Conservation (phyloP, 2,888 invertebrate genomes). For the Antitype chi region DNA sequence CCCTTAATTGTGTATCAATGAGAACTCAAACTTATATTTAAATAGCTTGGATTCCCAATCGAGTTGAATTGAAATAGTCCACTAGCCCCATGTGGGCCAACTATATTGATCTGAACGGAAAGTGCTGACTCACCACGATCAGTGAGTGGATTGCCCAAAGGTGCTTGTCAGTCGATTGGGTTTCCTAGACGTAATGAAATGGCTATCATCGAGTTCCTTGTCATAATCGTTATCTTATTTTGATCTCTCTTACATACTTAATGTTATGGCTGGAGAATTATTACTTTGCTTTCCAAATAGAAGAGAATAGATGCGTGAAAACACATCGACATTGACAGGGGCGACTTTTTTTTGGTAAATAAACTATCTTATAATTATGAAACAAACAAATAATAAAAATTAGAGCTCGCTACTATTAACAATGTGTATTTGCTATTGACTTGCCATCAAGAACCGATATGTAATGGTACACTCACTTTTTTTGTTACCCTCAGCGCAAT, state of each 20-base stretch:
- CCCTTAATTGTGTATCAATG: slow-evolving; percentile 15
- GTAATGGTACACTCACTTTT: too few species aligned
- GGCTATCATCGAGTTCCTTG: slow-evolving; percentile 52
- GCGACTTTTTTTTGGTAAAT: not conserved
- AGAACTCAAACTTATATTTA: slow-evolving; percentile 29
- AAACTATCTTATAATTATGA: too few species aligned
- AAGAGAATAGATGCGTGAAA: not conserved
- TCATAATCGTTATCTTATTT: slow-evolving; percentile 38
- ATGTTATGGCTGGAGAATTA: not conserved
- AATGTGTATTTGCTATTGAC: too few species aligned
- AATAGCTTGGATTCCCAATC: slow-evolving; percentile 21
- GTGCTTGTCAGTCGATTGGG: slow-evolving; percentile 64
- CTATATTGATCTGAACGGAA: slow-evolving; percentile 70
- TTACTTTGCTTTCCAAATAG: not conserved
- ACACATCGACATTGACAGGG: not conserved
- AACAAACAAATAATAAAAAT: too few species aligned
- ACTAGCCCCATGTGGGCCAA: slow-evolving; percentile 60
- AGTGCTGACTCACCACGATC: slow-evolving; percentile 71
- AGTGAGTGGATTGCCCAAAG: slow-evolving; percentile 70
- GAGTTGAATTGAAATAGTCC: slow-evolving; percentile 51
- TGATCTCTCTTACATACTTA: not conserved
- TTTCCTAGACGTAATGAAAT: slow-evolving; percentile 68
- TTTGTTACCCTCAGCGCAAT: too few species aligned
- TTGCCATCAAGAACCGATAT: too few species aligned
- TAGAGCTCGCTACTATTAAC: too few species aligned